Percentiles rank a stretch among this genome's conserved stretches.
Conservation (phyloP, 2,888 invertebrate species). For the Drosophila aldrichi region DNA sequence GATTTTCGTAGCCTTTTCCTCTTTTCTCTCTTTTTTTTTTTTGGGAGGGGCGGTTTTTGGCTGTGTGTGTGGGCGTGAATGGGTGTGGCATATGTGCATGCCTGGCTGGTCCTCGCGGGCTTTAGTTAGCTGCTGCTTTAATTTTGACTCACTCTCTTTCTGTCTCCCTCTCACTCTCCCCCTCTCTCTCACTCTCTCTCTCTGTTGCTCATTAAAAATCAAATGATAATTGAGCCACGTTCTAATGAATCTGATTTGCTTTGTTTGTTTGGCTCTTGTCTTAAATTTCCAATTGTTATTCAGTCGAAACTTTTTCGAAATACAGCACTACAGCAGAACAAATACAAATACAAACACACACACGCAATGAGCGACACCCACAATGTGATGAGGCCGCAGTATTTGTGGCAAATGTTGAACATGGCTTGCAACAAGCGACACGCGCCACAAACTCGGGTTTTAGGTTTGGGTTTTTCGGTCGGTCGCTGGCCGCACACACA, state of each 20-base stretch:
- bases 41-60: no score
- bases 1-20: constrained; percentile 21
- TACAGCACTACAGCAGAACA: not conserved
- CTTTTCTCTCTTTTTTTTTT: not conserved
- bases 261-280: constrained; percentile 2
- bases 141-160: not conserved
- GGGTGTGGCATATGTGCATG: not conserved
- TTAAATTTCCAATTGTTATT: constrained; percentile 10
- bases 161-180: not conserved
- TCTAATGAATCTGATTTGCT: constrained; percentile 10
- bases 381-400: constrained; percentile 28
- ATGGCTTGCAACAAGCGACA: constrained; percentile 39
- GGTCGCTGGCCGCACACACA: not conserved
- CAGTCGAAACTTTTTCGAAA: not conserved
- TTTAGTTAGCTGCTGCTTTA: not conserved
- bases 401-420: constrained; percentile 44
- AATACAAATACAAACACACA: not conserved
- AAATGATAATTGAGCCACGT: constrained; percentile 4
- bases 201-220: constrained; percentile 1
- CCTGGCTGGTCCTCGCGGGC: not conserved
- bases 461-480: constrained; percentile 6
- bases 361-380: constrained; percentile 10
- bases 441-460: constrained; percentile 28
- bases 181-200: not conserved
- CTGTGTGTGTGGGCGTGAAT: not conserved